Evolutionary conservation across 2,888 invertebrate species (phyloP).

Genomic region (Phaonia tiefii): DNA sequence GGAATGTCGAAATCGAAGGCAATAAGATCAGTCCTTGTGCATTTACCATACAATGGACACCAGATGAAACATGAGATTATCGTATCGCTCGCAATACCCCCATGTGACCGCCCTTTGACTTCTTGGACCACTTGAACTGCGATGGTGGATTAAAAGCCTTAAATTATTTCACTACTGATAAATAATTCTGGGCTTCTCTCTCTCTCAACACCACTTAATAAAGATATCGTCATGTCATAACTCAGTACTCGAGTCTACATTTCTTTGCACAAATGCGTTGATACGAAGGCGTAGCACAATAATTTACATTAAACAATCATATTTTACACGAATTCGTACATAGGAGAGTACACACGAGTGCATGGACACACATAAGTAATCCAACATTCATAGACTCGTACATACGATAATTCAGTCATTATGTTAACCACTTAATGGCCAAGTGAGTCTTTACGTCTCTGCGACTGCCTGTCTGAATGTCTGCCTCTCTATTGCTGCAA

Average conservation of each 20-base stretch:
- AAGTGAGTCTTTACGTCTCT: neutral
- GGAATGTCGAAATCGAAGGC: neutral
- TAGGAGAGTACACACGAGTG: neutral
- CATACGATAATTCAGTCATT: slow-evolving; percentile 18
- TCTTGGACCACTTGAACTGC: slow-evolving; percentile 11
- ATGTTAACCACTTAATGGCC: slow-evolving; percentile 33
- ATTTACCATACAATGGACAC: slow-evolving; percentile 6
- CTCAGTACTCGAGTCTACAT: neutral
- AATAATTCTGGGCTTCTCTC: neutral
- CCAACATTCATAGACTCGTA: slow-evolving; percentile 4
- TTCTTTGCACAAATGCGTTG: slow-evolving; percentile 25
- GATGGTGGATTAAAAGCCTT: slow-evolving; percentile 1
- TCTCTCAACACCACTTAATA: slow-evolving; percentile 31
- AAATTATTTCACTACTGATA: slow-evolving; percentile 15
- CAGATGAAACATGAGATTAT: slow-evolving; percentile 11
- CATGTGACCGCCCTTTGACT: neutral
- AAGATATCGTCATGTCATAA: slow-evolving; percentile 33
- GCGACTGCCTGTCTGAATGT: neutral
- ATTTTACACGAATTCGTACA: slow-evolving; percentile 20
- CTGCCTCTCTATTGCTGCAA: neutral
- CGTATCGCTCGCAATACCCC: neutral
- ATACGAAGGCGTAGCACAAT: slow-evolving; percentile 31
- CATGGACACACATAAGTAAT: neutral
- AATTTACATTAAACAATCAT: slow-evolving; percentile 29
- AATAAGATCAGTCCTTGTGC: neutral